Evolutionary conservation across 2,113 vertebrate species (phyloP).

Genomic region (Solenodon paradoxus): DNA sequence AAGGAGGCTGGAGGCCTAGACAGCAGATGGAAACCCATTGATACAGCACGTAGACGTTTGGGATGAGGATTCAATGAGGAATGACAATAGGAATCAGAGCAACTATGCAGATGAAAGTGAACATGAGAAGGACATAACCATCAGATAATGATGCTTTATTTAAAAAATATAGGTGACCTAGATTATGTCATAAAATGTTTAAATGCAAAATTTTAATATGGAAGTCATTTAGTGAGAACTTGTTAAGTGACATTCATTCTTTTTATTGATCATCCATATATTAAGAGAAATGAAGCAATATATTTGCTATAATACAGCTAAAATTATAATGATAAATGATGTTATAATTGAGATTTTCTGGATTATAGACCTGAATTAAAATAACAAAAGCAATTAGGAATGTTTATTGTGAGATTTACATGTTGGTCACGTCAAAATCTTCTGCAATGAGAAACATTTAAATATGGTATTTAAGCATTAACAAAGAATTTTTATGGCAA

Average conservation of each 20-base stretch:
- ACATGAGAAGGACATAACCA: neutral
- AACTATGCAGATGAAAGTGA: neutral
- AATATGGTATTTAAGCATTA: neutral
- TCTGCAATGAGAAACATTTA: neutral
- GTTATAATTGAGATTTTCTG: neutral
- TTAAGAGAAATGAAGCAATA: neutral
- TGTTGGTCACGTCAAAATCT: neutral
- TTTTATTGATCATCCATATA: neutral
- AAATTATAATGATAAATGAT: neutral
- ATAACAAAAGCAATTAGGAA: neutral
- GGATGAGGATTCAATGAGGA: neutral
- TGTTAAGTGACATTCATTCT: too few relatives aligned
- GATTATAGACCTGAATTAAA: neutral
- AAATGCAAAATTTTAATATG: neutral
- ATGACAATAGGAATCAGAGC: slow-evolving; percentile 26
- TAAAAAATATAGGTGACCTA: neutral
- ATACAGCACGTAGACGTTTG: slow-evolving; percentile 36
- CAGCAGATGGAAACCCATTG: slow-evolving; percentile 18
- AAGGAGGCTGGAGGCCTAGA: slow-evolving; percentile 28
- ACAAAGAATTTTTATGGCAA: neutral
- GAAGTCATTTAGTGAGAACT: neutral
- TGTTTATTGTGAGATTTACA: neutral
- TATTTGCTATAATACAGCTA: neutral
- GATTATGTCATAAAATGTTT: neutral
- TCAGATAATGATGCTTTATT: neutral